Percentiles rank a stretch among this genome's conserved stretches.
Evolutionary conservation across 2,888 invertebrate species (phyloP).

Genomic region (Reticulitermes lucifugus): DNA sequence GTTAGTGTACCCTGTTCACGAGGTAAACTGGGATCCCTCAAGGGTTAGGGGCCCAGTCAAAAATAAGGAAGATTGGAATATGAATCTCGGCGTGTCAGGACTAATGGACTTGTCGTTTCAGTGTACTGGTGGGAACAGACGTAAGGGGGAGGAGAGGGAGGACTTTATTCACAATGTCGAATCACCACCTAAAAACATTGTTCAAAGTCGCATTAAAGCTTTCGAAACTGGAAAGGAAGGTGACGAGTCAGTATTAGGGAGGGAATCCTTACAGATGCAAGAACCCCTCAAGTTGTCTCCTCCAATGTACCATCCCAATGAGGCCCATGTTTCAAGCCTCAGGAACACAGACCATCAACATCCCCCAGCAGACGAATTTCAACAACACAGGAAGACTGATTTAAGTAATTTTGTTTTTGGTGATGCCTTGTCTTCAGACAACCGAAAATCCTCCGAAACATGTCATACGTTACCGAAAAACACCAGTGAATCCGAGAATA

Average conservation of each 20-base stretch:
- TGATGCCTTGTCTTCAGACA: conserved; percentile 45
- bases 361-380: not conserved
- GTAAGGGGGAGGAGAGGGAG: conserved; percentile 51
- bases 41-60: not conserved
- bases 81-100: conserved; percentile 60
- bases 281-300: conserved; percentile 63
- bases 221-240: conserved; percentile 53
- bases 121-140: conserved; percentile 60
- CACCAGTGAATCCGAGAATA: conserved; percentile 49
- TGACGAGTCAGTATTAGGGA: conserved; percentile 51
- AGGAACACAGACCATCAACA: not conserved
- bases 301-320: conserved; percentile 59
- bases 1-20: conserved; percentile 37
- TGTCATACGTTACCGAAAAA: not conserved
- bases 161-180: conserved; percentile 28
- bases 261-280: conserved; percentile 60
- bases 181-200: conserved; percentile 58
- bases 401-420: conserved; percentile 58
- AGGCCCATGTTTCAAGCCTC: conserved; percentile 62
- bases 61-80: conserved; percentile 59
- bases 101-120: conserved; percentile 63
- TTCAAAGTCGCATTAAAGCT: conserved; percentile 59
- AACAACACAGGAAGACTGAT: conserved; percentile 55
- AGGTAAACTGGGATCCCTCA: conserved; percentile 8
- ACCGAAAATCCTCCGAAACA: not conserved